These are phyloP conservation scores for Uria aalge DNA, from an alignment of 2,113 vertebrate genomes.

Conservation along the genomic window DNA sequence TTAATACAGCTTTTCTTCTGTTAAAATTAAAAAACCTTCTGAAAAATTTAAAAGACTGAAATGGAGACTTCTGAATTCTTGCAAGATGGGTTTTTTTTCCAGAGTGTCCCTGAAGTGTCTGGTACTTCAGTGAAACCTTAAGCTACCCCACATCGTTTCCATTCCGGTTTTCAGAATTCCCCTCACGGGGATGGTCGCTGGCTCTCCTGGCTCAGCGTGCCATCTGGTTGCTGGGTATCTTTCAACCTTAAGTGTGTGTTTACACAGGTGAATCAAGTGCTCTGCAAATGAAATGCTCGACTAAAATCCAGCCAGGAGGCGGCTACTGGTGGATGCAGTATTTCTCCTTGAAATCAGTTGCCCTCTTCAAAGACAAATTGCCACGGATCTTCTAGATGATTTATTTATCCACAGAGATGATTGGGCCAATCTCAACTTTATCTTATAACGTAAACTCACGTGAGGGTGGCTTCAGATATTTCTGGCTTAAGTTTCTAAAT, in stretches of 20 bases:
- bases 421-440: neutral
- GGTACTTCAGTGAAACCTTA: neutral
- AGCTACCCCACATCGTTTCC: neutral
- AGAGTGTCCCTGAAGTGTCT: neutral
- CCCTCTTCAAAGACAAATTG: neutral
- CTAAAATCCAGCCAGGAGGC: neutral
- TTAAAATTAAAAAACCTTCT: neutral
- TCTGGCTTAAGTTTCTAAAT: neutral
- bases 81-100: neutral
- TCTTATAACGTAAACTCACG: neutral
- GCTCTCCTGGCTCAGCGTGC: neutral
- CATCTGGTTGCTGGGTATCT: neutral
- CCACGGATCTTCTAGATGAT: neutral
- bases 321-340: neutral
- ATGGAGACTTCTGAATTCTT: neutral
- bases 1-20: neutral
- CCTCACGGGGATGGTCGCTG: neutral
- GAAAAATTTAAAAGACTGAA: neutral
- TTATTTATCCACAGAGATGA: neutral
- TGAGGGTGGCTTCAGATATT: neutral
- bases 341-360: neutral
- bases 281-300: neutral
- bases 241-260: neutral
- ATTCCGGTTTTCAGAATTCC: neutral
- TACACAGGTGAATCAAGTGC: neutral